Percentiles rank a stretch among this genome's conserved stretches.
Conservation (phyloP, 2,888 invertebrate genomes). For the Brassicogethes aeneus region DNA sequence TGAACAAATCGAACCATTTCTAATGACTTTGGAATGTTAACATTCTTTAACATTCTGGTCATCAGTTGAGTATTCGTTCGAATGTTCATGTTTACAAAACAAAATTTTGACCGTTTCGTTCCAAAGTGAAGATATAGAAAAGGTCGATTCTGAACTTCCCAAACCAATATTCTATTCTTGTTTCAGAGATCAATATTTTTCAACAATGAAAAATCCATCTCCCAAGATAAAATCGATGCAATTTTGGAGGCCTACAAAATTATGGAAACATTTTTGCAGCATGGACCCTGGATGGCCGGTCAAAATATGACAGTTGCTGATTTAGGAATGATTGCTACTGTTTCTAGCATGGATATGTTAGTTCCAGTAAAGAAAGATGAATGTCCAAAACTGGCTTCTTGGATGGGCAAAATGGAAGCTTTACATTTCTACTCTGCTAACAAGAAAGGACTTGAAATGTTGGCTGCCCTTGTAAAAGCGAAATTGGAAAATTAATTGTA, state of each 20-base stretch:
- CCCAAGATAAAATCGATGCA: too few relatives aligned
- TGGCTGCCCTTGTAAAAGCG: too few relatives aligned
- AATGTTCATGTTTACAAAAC: background rate
- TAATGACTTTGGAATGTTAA: too few relatives aligned
- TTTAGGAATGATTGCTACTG: background rate
- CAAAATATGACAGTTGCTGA: background rate
- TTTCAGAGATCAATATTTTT: background rate
- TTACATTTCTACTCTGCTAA: background rate
- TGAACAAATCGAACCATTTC: too few relatives aligned
- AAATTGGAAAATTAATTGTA: too few relatives aligned
- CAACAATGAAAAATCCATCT: too few relatives aligned
- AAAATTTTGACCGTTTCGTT: background rate
- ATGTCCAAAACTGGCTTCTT: background rate
- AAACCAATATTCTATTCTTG: background rate
- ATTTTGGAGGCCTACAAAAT: too few relatives aligned
- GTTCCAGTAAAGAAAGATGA: background rate
- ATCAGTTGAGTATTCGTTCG: too few relatives aligned
- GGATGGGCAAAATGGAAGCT: background rate
- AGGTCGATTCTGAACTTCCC: too few relatives aligned
- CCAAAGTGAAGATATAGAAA: too few relatives aligned
- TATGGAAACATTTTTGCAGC: too few relatives aligned
- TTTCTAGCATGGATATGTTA: background rate
- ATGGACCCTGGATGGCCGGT: background rate
- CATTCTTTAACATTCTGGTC: too few relatives aligned
- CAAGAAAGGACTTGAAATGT: background rate